Evolutionary conservation across 2,113 vertebrate genomes (phyloP), one percentile per base, ranked within the genome.

Genomic region (Amphilophus citrinellus): DNA sequence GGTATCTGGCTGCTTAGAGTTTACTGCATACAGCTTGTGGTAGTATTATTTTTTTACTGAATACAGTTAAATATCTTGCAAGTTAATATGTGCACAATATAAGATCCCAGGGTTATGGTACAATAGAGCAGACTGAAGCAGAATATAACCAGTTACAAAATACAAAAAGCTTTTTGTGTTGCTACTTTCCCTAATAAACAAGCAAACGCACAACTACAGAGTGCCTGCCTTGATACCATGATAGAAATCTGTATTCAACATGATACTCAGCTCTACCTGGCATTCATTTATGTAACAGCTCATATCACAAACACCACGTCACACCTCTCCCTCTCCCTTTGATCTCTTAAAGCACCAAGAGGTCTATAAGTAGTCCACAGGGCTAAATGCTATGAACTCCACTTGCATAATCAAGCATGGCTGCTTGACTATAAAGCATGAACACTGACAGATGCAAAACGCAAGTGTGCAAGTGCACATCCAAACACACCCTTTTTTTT

Each of bases 351-450:
- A 87, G 82, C 79, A 79, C 15, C 20, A 59, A 35, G 58, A 91
- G 88, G 77, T 80, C 86, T 85, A 75, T 84, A 85, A 91, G 88
- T 85, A 92, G 77, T 84, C 90, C 85, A 87, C 78, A 3, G 79
- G 80, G 89, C 88, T 87, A 88, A 93, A 89, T 88, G 88, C 89
- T 91, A 59, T 88, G 89, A 93, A 90, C 92, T 83, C 84, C 68
- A 60, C 89, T 83, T 88, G 83, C 85, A 87, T 93, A 93, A 93
- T 91, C 88, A 87, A 85, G 71, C 85, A 76, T 27, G 47, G 77
- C 63, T 80, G 77, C 73, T 58, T 85, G 88, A 90, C 77, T 89
- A 60, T 80, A 53, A 75, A 83, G 68, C 87, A 84, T 66, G 56
- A 87, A 87, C 81, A 44, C 88, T 79, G 85, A 86, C 87, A 75